Evolutionary conservation across 92 coral and sea anemone species (phyloP), one percentile per base, ranked within the genome.

Genomic region (Blastomussa wellsi): DNA sequence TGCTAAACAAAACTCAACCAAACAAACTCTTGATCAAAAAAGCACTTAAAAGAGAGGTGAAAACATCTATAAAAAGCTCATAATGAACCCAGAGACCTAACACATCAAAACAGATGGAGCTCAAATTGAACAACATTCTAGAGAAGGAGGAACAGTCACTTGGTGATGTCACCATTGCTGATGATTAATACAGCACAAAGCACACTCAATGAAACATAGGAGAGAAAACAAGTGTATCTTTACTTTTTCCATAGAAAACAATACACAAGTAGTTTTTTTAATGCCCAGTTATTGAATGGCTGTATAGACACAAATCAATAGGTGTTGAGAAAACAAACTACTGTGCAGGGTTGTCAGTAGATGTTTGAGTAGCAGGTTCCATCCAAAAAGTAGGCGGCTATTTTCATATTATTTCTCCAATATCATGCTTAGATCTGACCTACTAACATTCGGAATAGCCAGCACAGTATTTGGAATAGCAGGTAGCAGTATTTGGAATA

Each of bases 81-180:
- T 39, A 75, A 83, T 83, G 44, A 83, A 75, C 80, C 73, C 59
- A 73, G 62, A 83, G 60, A 74, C 74, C 42, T 16, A 60, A 39
- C 60, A 72, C 78, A 6, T 4, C 39, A 68, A 67, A 29, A 31
- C 76, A 79, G 53, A n/a, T 22, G 69, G 19, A 59, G 48, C 10
- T 72, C 22, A 49, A 82, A 36, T 51, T 48, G 31, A 70, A 17
- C 79, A 24, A 83, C 80, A 83, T 83, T 74, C 87, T 75, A 15
- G 13, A 2, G 74, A 74, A 49, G 51, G 32, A 8, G 39, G 77
- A 53, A 31, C 35, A 38, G 87, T 83, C 42, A 28, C 87, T 37
- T 20, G n/a, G 87, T 2, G 41, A 73, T 26, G 32, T 39, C 47
- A 24, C 1, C 7, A 2, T 26, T 55, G 41, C 17, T 6, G 19